Evolutionary conservation across 2,113 vertebrate species (phyloP), one percentile per base, ranked within the genome.

Genomic region (Nesogale talazaci): DNA sequence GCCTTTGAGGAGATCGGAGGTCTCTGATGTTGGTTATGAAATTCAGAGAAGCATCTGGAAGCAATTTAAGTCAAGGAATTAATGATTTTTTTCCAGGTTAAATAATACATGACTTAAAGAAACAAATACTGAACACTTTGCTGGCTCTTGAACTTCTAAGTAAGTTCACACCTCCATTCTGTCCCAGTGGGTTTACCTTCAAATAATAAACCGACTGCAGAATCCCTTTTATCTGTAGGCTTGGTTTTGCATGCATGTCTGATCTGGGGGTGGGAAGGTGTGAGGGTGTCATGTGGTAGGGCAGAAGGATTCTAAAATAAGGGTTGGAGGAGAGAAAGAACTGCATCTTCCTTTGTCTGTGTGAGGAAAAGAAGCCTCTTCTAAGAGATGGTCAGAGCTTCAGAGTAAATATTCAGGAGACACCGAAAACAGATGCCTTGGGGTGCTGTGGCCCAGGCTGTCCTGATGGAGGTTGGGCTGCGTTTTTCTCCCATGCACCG

Each of bases 11-110:
- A 86, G 93, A 90, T 88, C 72, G 77, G 52, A 29, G 38, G 86
- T 34, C 95, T 95, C 93, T 82, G 79, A 83, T 72, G 90, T 92
- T 82, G 9, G 65, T 86, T 86, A 67, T 69, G 90, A 94, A 81
- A 92, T 57, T 88, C 90, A 78, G 83, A 83, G 63, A 20, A 63
- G 76, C 96, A 96, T 93, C 95, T 96, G 94, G 96, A 95, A 96
- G 88, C 61, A n/a, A 90, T 94, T 94, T 86, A 34, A 74, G 70
- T 86, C 59, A 69, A 86, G 90, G 83, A 92, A 95, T 95, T 81
- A 95, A 93, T 88, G 88, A 94, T 88, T 89, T 57, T 23, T 88
- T 89, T 57, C 23, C 15, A 82, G 85, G 83, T 89, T 95, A 91
- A 95, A 95, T 83, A 94, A 93, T 69, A 86, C 91, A 83, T 19